Conservation (phyloP, 1,140 invertebrate genomes). For the Bombus superbus region DNA sequence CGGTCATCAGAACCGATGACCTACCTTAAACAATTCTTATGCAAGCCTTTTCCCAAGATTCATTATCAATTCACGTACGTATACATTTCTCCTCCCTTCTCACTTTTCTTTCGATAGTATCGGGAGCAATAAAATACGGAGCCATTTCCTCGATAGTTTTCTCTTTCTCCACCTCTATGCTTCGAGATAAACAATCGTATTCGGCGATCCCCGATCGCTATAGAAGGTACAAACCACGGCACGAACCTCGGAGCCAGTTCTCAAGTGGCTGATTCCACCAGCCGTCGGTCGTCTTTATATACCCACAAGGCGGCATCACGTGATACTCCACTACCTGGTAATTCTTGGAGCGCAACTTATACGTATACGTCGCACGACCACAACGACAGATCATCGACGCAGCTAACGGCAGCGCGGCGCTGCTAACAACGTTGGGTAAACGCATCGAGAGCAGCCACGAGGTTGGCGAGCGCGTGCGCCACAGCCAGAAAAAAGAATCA, state of each 20-base stretch:
- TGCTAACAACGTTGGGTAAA: slow-evolving; percentile 10
- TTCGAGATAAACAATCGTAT: background rate
- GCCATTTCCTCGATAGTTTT: background rate
- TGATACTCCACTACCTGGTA: slow-evolving; percentile 53
- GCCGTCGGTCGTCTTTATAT: slow-evolving; percentile 70
- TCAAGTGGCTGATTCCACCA: slow-evolving; percentile 73
- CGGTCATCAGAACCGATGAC: slow-evolving; percentile 27
- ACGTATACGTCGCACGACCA: background rate
- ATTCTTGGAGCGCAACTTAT: slow-evolving; percentile 14
- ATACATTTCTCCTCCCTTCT: slow-evolving; percentile 11
- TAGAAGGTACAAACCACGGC: background rate
- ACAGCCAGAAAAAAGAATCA: slow-evolving; percentile 8
- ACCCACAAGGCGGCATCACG: slow-evolving; percentile 70
- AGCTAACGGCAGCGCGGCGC: slow-evolving; percentile 19
- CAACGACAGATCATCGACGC: background rate
- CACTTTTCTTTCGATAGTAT: slow-evolving; percentile 14
- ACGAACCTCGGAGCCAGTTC: slow-evolving; percentile 71
- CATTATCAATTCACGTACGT: slow-evolving; percentile 9
- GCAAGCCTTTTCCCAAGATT: slow-evolving; percentile 35
- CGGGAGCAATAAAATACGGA: background rate
- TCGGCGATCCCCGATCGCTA: background rate
- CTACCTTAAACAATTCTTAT: slow-evolving; percentile 24
- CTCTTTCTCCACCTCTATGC: slow-evolving; percentile 26
- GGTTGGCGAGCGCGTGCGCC: slow-evolving; percentile 24
- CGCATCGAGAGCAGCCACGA: slow-evolving; percentile 26